Percentiles rank a stretch among this genome's conserved stretches.
These are phyloP conservation scores for Xenopus petersii DNA, from an alignment of 2,797 vertebrate species.

Conservation along the genomic window DNA sequence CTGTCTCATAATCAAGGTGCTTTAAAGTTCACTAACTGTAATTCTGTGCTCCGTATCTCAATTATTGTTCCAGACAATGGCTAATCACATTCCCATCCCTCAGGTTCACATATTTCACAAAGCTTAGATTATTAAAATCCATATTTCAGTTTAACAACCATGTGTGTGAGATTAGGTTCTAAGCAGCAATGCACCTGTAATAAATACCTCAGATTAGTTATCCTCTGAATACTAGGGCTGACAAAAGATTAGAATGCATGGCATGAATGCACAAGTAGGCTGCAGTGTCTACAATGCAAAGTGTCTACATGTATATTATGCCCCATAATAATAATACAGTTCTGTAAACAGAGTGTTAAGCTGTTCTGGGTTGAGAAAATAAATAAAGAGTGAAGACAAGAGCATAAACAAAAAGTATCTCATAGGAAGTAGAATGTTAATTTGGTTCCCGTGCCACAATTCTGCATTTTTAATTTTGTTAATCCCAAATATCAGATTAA, in stretches of 20 bases:
- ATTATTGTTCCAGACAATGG: conserved; percentile 84
- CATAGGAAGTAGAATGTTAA: too few relatives aligned
- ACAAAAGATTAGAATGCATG: conserved; percentile 60
- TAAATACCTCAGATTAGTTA: conserved; percentile 65
- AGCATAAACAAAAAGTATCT: too few relatives aligned
- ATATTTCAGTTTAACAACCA: conserved; percentile 76
- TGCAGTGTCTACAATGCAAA: conserved; percentile 6
- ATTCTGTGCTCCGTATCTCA: conserved; percentile 81
- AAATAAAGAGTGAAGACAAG: not conserved
- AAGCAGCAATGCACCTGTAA: conserved; percentile 67
- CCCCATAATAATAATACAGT: too few relatives aligned
- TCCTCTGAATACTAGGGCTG: conserved; percentile 64
- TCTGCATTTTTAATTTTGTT: too few relatives aligned
- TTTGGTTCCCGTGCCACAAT: too few relatives aligned
- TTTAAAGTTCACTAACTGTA: conserved; percentile 73
- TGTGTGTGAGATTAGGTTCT: conserved; percentile 72
- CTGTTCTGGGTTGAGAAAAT: not conserved
- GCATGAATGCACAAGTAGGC: conserved; percentile 61
- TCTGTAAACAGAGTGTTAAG: not conserved
- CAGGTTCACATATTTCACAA: conserved; percentile 72
- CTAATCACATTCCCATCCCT: conserved; percentile 85
- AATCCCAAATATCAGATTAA: too few relatives aligned
- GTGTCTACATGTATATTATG: too few relatives aligned
- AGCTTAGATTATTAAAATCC: conserved; percentile 85
- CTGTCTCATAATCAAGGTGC: conserved; percentile 78